phyloP scores from a whole-genome alignment of 2,888 invertebrate genomes.

The Atethmia centrago region DNA sequence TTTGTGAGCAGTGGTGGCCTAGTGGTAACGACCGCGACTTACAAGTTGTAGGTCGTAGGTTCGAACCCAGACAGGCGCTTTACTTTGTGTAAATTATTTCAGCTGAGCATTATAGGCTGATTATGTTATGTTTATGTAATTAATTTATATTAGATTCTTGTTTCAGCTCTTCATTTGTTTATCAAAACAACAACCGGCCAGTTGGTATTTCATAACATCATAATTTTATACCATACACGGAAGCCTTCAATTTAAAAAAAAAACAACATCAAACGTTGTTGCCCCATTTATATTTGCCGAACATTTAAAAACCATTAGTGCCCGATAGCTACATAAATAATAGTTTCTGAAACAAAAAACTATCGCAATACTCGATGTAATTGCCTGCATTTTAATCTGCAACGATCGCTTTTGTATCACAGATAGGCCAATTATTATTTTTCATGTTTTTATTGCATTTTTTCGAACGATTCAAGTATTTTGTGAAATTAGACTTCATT shows the following conservation, averaged over 20 bases:
- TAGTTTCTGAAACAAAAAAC: slow-evolving; percentile 31
- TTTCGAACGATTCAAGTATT: not conserved
- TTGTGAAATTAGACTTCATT: not conserved
- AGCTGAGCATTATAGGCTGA: too few species aligned
- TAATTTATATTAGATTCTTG: not conserved
- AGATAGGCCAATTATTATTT: not conserved
- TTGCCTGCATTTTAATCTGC: slow-evolving; percentile 31
- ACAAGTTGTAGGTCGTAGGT: too few species aligned
- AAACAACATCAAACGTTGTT: not conserved
- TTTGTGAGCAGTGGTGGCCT: too few species aligned
- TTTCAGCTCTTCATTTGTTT: not conserved
- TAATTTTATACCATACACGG: not conserved
- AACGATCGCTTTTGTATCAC: slow-evolving; percentile 19
- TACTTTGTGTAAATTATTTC: too few species aligned
- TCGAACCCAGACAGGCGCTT: too few species aligned
- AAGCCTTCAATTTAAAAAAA: not conserved
- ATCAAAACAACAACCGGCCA: not conserved
- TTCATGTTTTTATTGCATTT: not conserved
- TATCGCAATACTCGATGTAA: slow-evolving; percentile 23
- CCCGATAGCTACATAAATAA: slow-evolving; percentile 46
- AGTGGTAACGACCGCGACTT: too few species aligned
- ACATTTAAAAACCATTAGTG: slow-evolving; percentile 66
- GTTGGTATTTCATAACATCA: not conserved
- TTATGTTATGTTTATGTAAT: too few species aligned
- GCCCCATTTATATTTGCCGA: slow-evolving; percentile 19